These are phyloP conservation scores for Acropternis orthonyx DNA, from an alignment of 2,797 vertebrate species.

Conservation along the genomic window DNA sequence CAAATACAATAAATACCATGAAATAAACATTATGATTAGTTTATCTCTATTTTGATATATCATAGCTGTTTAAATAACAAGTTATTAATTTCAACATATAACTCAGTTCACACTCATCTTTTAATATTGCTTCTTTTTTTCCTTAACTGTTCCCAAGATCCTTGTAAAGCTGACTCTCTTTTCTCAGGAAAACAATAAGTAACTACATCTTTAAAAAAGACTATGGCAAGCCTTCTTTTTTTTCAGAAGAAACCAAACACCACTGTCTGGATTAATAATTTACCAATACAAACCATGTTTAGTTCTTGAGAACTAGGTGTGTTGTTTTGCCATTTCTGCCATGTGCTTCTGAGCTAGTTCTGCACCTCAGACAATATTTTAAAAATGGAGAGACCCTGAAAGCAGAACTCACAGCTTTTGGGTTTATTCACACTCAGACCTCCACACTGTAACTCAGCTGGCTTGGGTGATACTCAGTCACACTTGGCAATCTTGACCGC, in stretches of 20 bases:
- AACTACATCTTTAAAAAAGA: neutral
- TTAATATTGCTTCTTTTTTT: neutral
- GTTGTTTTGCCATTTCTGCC: neutral
- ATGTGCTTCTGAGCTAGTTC: neutral
- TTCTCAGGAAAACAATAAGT: neutral
- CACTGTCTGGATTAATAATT: neutral
- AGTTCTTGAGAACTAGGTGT: neutral
- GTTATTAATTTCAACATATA: neutral
- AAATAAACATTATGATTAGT: neutral
- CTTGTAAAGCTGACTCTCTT: neutral
- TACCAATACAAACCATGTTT: neutral
- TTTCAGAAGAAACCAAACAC: neutral
- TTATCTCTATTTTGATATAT: neutral
- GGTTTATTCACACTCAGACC: neutral
- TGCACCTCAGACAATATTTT: neutral
- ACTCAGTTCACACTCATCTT: neutral
- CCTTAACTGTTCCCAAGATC: neutral
- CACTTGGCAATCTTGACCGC: neutral
- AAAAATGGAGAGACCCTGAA: neutral
- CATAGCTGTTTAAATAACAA: neutral
- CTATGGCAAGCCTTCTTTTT: neutral
- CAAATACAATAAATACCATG: neutral
- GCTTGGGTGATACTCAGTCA: neutral
- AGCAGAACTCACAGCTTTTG: neutral
- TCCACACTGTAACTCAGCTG: neutral